Conservation (phyloP, 2,888 invertebrate genomes). For the Syrphus vitripennis region DNA sequence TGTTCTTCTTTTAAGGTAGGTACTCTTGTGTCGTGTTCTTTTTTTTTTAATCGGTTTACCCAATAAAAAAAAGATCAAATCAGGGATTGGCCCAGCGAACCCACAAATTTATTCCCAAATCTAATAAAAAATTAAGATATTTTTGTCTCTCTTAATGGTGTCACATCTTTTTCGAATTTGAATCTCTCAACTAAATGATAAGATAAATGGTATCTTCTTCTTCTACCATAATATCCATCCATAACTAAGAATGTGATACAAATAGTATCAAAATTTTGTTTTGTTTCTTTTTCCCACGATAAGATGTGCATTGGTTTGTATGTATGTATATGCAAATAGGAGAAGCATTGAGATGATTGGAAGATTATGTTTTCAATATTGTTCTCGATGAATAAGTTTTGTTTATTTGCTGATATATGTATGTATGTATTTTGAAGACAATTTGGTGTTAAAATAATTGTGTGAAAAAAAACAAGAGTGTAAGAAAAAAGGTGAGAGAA, state of each 20-base stretch:
- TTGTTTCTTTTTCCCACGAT: background rate
- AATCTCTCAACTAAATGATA: background rate
- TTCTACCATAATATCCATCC: background rate
- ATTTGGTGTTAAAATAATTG: background rate
- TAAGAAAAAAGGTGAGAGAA: background rate
- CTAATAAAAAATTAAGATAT: slow-evolving; percentile 15
- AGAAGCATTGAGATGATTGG: background rate
- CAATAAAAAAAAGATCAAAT: slow-evolving; percentile 6
- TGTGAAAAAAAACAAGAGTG: background rate
- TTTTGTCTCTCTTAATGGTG: slow-evolving; percentile 28
- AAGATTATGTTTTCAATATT: background rate
- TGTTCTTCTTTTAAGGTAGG: no score
- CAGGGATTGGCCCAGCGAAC: background rate
- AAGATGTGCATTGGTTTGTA: background rate
- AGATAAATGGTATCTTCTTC: background rate
- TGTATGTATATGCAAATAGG: background rate
- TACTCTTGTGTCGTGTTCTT: no score
- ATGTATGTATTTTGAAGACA: background rate
- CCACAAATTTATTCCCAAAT: no score
- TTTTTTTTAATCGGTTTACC: slow-evolving; percentile 26
- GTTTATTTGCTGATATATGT: background rate
- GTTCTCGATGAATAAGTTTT: background rate
- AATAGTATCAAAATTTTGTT: background rate
- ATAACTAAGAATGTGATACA: slow-evolving; percentile 30
- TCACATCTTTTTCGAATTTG: background rate